Evolutionary conservation across 1,140 invertebrate genomes (phyloP), one percentile per base, ranked within the genome.

Genomic region (Drosophila mojavensis): DNA sequence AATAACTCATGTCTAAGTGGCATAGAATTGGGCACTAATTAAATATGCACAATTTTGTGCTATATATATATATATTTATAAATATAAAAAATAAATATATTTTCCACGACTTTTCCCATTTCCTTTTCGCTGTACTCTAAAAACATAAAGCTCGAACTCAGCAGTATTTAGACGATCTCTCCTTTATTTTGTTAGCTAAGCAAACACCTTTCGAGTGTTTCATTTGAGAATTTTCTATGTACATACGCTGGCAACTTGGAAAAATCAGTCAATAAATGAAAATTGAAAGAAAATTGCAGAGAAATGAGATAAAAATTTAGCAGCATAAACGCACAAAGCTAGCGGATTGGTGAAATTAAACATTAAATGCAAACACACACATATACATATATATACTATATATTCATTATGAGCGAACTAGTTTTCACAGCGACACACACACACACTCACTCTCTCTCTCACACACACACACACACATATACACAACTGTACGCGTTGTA

Each of bases 331-430:
- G 83, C 83, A 86, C 83, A 86, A 86, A 76, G 83, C 83, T 86
- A 88, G 83, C 83, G 77, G 86, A 83, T 86, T 79, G 84, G 83
- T 88, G 83, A 86, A 86, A 88, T 86, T 84, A 75, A 79, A 84
- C 67, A 62, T 11, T 63, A 65, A 65, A 65, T 64, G 72, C 58
- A 63, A 11, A 47, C 41, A 60, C 10, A 24, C 3, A 24, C 20
- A 24, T 24, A 24, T 50, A 62, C 15, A 60, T 60, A 17, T 3
- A 67, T 54, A 54, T 51, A 54, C 24, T 45, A 72, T 66, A 47
- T 72, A 65, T 58, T 56, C 59, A 56, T 51, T 56, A 66, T 55
- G 13, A 63, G 39, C 48, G 47, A 59, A 17, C 53, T 63, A 30
- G 54, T 36, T 55, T 47, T 47, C 43, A 66, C 48, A 17, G 17